These are phyloP conservation scores for Pemphredon lugubris DNA, from an alignment of 2,888 invertebrate genomes.

Conservation along the genomic window DNA sequence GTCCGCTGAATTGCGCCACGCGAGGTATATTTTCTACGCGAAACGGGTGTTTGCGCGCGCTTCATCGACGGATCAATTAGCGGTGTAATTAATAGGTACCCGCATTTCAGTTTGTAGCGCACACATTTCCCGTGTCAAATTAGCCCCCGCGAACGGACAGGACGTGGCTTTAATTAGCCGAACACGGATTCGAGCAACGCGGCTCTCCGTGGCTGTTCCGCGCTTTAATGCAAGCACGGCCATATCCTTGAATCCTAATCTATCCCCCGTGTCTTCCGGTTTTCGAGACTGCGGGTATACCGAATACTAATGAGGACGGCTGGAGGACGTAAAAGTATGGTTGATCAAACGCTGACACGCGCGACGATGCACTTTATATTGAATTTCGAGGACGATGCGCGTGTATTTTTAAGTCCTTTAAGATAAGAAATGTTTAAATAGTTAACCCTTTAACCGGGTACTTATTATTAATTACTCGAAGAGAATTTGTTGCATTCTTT, in stretches of 20 bases:
- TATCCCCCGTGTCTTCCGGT: not conserved
- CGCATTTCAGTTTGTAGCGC: conserved; percentile 48
- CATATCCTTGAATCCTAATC: conserved; percentile 22
- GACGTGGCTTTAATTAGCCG: conserved; percentile 47
- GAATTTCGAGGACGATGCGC: not conserved
- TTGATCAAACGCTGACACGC: not conserved
- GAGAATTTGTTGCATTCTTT: too few relatives aligned
- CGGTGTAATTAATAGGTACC: conserved; percentile 57
- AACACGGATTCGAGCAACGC: conserved; percentile 34
- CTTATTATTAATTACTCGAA: too few relatives aligned
- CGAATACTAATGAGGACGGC: conserved; percentile 12
- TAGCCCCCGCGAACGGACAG: conserved; percentile 41
- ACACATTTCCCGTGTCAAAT: conserved; percentile 54
- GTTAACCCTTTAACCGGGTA: too few relatives aligned
- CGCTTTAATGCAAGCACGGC: not conserved
- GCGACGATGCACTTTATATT: not conserved
- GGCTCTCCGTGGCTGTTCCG: conserved; percentile 21
- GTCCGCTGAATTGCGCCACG: too few relatives aligned
- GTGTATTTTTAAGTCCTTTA: not conserved
- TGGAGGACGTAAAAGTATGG: not conserved
- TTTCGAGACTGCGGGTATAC: conserved; percentile 13
- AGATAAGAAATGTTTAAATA: too few relatives aligned
- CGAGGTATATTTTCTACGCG: too few relatives aligned
- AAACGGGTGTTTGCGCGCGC: too few relatives aligned
- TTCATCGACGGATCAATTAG: conserved; percentile 57